Percentiles rank a stretch among this genome's conserved stretches.
Conservation (phyloP, 2,888 invertebrate species). For the Augiades crinisus region DNA sequence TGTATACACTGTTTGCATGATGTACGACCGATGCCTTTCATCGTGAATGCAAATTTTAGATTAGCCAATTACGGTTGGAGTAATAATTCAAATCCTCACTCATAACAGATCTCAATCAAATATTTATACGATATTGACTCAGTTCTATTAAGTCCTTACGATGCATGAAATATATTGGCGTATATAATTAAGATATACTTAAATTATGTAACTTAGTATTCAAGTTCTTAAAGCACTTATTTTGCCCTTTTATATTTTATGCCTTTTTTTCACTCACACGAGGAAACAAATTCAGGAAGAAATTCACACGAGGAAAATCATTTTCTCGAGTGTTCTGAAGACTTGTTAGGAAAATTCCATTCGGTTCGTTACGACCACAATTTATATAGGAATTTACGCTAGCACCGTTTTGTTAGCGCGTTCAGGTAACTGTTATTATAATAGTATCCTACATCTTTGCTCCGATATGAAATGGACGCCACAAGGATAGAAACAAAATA, state of each 20-base stretch:
- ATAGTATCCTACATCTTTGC: too few species aligned
- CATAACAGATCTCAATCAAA: slow-evolving; percentile 2
- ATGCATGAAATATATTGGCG: too few species aligned
- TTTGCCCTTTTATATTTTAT: too few species aligned
- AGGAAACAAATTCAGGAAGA: not conserved
- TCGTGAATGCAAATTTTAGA: slow-evolving; percentile 11
- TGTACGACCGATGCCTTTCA: slow-evolving; percentile 43
- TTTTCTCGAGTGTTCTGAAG: not conserved
- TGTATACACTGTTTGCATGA: too few species aligned
- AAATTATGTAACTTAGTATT: too few species aligned
- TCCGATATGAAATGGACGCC: too few species aligned
- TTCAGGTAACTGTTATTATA: not conserved
- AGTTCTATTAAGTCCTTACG: too few species aligned
- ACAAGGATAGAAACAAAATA: too few species aligned
- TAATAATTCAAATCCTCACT: slow-evolving; percentile 1
- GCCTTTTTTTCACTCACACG: too few species aligned
- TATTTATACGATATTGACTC: slow-evolving; percentile 8
- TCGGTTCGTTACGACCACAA: not conserved
- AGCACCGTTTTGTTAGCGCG: not conserved
- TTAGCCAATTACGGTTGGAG: slow-evolving; percentile 7
- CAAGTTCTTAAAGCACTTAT: too few species aligned
- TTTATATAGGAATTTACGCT: not conserved
- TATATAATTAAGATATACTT: too few species aligned
- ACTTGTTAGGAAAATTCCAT: not conserved
- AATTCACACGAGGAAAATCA: not conserved